Conservation (phyloP, 2,797 vertebrate genomes). For the Danio jaintianensis region DNA sequence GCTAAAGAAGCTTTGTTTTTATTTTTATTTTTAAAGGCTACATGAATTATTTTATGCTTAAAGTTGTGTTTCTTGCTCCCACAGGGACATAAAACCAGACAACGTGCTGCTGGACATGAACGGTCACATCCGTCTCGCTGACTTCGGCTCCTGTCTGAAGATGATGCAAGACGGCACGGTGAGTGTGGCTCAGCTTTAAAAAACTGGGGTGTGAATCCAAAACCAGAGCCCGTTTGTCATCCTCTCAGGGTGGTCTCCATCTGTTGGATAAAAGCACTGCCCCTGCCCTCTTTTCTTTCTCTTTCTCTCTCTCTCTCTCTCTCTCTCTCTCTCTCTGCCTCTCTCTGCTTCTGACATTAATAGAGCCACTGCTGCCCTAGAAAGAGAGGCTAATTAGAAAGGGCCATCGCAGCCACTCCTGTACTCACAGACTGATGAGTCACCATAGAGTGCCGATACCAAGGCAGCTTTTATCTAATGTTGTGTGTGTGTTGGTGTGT, state of each 20-base stretch:
- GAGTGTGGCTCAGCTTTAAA: conserved; percentile 55
- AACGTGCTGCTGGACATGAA: conserved; percentile 95
- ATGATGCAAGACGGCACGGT: conserved; percentile 98
- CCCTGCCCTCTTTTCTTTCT: background rate
- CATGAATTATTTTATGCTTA: background rate
- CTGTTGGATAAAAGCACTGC: conserved; percentile 10
- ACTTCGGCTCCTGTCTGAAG: conserved; percentile 96
- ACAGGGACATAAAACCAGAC: conserved; percentile 96
- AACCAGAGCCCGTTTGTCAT: conserved; percentile 10
- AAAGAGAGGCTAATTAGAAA: conserved; percentile 13
- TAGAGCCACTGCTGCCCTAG: conserved; percentile 21
- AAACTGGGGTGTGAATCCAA: background rate
- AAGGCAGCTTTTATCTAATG: conserved; percentile 17
- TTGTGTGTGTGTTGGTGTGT: background rate
- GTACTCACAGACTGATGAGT: conserved; percentile 27
- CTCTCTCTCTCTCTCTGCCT: background rate
- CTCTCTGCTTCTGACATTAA: conserved; percentile 21
- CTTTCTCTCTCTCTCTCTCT: background rate
- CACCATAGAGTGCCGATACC: conserved; percentile 21
- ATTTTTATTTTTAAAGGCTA: too few relatives aligned
- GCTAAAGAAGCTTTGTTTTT: too few relatives aligned
- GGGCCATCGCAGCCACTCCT: background rate
- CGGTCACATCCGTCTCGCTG: conserved; percentile 94
- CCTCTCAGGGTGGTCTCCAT: conserved; percentile 30
- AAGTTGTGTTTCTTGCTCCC: conserved; percentile 29